Evolutionary conservation across 1,140 invertebrate species (phyloP).

Genomic region (Phymastichus coffea): DNA sequence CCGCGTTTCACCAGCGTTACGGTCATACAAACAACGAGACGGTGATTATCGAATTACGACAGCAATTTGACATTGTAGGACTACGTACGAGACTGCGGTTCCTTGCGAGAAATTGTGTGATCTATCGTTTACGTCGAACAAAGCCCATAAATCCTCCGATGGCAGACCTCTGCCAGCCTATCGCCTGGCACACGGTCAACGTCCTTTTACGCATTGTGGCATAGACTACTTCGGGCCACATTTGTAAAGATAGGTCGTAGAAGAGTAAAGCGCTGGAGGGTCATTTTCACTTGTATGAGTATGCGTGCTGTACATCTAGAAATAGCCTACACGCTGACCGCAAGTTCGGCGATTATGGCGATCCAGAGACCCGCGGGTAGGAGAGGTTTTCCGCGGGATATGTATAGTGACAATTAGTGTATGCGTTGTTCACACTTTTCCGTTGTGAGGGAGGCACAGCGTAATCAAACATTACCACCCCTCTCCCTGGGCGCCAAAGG

Average conservation of each 20-base stretch:
- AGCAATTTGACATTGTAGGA: background rate
- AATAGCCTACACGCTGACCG: slow-evolving; percentile 15
- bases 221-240: background rate
- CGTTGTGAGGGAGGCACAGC: no score
- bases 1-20: background rate
- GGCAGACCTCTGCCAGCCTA: background rate
- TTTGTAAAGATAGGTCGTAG: slow-evolving; percentile 22
- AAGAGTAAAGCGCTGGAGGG: slow-evolving; percentile 29
- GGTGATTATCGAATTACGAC: background rate
- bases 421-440: no score
- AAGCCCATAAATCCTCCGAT: background rate
- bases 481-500: no score
- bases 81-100: background rate
- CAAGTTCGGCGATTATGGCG: slow-evolving; percentile 19
- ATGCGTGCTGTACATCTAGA: slow-evolving; percentile 30
- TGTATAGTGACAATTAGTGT: slow-evolving; percentile 20
- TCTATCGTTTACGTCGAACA: background rate
- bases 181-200: background rate
- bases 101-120: background rate
- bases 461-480: no score
- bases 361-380: background rate
- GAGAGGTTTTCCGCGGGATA: background rate
- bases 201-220: background rate
- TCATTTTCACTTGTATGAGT: slow-evolving; percentile 31
- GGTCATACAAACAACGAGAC: background rate